phyloP scores from a whole-genome alignment of 2,797 vertebrate species.

The Oreochromis mossambicus region DNA sequence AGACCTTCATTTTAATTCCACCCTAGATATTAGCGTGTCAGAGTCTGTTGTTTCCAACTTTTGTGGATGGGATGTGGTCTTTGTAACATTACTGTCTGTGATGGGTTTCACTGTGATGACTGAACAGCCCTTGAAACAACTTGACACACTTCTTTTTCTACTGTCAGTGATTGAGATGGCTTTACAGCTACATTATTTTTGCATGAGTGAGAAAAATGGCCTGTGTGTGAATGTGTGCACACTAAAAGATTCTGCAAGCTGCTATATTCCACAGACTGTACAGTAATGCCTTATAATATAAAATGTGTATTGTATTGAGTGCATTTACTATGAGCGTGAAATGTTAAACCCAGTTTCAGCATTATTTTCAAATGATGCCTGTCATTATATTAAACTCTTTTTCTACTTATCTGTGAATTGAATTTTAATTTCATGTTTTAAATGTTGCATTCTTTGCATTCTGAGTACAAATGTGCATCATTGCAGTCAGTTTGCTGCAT shows the following conservation, averaged over 20 bases:
- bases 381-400: slow-evolving; percentile 50
- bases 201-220: neutral
- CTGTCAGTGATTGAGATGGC: slow-evolving; percentile 1
- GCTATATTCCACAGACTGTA: slow-evolving; percentile 63
- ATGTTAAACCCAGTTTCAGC: slow-evolving; percentile 33
- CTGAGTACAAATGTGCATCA: neutral
- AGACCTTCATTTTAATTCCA: slow-evolving; percentile 35
- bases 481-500: neutral
- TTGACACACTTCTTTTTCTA: slow-evolving; percentile 16
- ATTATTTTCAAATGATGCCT: slow-evolving; percentile 21
- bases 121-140: slow-evolving; percentile 30
- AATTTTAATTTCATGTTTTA: neutral
- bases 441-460: neutral
- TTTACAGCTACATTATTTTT: slow-evolving; percentile 9
- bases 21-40: slow-evolving; percentile 46
- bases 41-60: slow-evolving; percentile 43
- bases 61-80: slow-evolving; percentile 15
- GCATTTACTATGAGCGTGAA: slow-evolving; percentile 18
- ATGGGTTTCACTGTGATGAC: slow-evolving; percentile 26
- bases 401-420: neutral
- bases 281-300: slow-evolving; percentile 38
- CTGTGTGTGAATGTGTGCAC: neutral
- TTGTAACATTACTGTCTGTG: slow-evolving; percentile 7
- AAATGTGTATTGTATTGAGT: slow-evolving; percentile 43
- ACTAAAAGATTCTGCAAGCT: slow-evolving; percentile 62